These are phyloP conservation scores for Harmothoe impar DNA, from an alignment of 2,888 invertebrate species.

Conservation along the genomic window DNA sequence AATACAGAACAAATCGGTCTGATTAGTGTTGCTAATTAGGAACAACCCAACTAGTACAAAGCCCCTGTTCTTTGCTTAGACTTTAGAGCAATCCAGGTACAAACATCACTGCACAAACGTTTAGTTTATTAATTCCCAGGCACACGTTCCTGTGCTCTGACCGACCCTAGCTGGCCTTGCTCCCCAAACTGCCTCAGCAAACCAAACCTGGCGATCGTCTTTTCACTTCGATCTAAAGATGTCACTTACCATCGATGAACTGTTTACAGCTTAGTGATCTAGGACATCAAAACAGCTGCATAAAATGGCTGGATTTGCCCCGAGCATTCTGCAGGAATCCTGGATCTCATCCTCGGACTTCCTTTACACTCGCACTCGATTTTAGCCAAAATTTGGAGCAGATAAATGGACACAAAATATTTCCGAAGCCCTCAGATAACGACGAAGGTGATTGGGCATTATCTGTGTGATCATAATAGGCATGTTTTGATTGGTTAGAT, in stretches of 20 bases:
- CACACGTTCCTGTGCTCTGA: not conserved
- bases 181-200: not conserved
- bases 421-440: not conserved
- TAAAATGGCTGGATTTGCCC: not conserved
- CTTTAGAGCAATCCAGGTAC: no score
- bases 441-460: not conserved
- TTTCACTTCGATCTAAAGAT: slow-evolving; percentile 18
- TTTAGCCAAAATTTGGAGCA: slow-evolving; percentile 11
- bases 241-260: slow-evolving; percentile 43
- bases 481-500: not conserved
- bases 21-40: no score
- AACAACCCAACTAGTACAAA: no score
- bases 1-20: no score
- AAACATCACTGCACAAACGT: no score
- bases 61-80: no score
- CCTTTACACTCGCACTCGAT: not conserved
- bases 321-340: slow-evolving; percentile 38
- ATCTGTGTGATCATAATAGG: not conserved
- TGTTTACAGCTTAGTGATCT: not conserved
- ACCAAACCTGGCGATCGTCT: slow-evolving; percentile 55
- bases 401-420: not conserved
- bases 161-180: not conserved
- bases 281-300: not conserved
- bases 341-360: slow-evolving; percentile 51
- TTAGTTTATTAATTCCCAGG: slow-evolving; percentile 34